Evolutionary conservation across 2,888 invertebrate species (phyloP).

Genomic region (Cataglyphis cursor): DNA sequence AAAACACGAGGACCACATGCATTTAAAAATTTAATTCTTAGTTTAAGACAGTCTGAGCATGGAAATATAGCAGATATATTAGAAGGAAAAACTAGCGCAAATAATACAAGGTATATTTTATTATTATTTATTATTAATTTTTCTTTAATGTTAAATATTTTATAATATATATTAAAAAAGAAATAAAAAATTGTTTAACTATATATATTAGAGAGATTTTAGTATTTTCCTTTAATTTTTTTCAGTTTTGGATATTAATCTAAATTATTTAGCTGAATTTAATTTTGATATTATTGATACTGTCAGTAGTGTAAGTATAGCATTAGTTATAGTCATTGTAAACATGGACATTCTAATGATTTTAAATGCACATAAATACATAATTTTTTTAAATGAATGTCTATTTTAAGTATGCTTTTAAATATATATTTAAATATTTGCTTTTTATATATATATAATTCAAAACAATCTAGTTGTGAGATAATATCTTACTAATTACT

Average conservation of each 20-base stretch:
- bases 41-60: constrained; percentile 79
- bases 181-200: neutral
- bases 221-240: neutral
- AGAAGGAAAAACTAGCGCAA: constrained; percentile 50
- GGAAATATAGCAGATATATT: constrained; percentile 75
- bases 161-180: neutral
- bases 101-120: neutral
- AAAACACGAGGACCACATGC: constrained; percentile 84
- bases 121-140: neutral
- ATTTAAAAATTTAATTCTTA: constrained; percentile 78
- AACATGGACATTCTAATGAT: no score
- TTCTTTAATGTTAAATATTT: neutral
- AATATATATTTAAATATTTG: neutral
- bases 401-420: neutral
- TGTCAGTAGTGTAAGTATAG: neutral
- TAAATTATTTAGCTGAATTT: neutral
- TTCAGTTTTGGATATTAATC: neutral
- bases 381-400: neutral
- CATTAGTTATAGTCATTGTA: neutral
- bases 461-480: neutral
- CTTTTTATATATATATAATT: neutral
- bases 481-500: neutral
- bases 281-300: neutral
- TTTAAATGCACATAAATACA: neutral
- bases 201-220: neutral